Evolutionary conservation across 2,888 invertebrate species (phyloP).

Genomic region (Dasypogon diadema): DNA sequence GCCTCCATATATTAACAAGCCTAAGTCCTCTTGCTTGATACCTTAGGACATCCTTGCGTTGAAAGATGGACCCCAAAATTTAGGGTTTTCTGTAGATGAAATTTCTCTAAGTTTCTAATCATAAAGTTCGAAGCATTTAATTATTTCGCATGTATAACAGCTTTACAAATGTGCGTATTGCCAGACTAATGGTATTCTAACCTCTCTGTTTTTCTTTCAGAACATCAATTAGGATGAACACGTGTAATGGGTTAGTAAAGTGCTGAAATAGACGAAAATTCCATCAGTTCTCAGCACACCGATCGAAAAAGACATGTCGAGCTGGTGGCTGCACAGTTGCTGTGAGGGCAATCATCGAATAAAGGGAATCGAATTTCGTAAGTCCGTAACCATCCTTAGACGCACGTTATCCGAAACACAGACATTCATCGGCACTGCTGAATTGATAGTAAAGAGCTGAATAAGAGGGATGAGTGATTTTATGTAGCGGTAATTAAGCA

Average conservation of each 20-base stretch:
- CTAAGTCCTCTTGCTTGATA: no score
- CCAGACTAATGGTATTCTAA: no score
- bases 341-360: constrained; percentile 60
- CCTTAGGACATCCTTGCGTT: no score
- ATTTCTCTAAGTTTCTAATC: no score
- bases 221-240: neutral
- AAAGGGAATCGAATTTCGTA: constrained; percentile 58
- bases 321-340: constrained; percentile 59
- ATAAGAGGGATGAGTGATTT: constrained; percentile 68
- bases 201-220: no score
- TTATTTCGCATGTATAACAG: no score
- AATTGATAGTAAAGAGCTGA: constrained; percentile 60
- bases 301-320: constrained; percentile 59
- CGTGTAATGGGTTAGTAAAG: constrained; percentile 50
- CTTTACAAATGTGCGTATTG: no score
- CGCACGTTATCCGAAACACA: constrained; percentile 21
- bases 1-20: no score
- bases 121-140: no score
- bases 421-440: constrained; percentile 56
- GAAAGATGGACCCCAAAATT: no score
- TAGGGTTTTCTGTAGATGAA: no score
- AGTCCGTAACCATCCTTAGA: constrained; percentile 15
- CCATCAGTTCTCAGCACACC: neutral
- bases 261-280: constrained; percentile 20
- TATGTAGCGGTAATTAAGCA: constrained; percentile 68